Percentiles rank a stretch among this genome's conserved stretches.
These are phyloP conservation scores for Felis catus DNA, from an alignment of 2,113 vertebrate genomes.

Conservation along the genomic window DNA sequence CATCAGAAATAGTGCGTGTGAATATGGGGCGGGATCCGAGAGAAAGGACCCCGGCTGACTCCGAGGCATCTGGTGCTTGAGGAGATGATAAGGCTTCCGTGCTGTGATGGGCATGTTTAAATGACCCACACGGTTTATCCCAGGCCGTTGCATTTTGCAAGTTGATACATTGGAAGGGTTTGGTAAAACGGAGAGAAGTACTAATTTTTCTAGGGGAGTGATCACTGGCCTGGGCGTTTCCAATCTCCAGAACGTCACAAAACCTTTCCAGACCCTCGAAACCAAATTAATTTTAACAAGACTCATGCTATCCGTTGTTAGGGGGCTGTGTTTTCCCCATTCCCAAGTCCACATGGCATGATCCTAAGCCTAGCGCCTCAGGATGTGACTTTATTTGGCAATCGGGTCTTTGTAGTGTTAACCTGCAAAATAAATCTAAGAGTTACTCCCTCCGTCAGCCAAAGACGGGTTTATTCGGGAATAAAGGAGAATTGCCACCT, in stretches of 20 bases:
- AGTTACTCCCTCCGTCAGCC: neutral
- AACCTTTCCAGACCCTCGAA: neutral
- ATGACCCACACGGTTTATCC: fast-evolving
- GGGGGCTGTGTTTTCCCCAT: neutral
- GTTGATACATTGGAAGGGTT: neutral
- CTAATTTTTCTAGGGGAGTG: neutral
- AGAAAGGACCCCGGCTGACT: too few species aligned
- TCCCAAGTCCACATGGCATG: fast-evolving
- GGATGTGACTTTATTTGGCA: neutral
- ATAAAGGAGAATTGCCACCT: neutral
- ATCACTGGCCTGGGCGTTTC: neutral
- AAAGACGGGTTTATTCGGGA: neutral
- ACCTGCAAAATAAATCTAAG: neutral
- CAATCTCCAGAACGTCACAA: neutral
- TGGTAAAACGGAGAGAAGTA: neutral
- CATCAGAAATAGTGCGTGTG: fast-evolving
- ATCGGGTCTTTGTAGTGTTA: neutral
- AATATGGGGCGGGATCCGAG: fast-evolving
- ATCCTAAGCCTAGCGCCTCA: too few species aligned
- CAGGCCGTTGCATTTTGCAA: neutral
- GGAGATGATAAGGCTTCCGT: neutral
- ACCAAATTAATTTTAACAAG: neutral
- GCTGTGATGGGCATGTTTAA: neutral
- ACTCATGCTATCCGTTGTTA: fast-evolving
- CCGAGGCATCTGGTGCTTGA: neutral